Conservation (phyloP, 2,797 vertebrate species). For the Rhynchonycteris naso region DNA sequence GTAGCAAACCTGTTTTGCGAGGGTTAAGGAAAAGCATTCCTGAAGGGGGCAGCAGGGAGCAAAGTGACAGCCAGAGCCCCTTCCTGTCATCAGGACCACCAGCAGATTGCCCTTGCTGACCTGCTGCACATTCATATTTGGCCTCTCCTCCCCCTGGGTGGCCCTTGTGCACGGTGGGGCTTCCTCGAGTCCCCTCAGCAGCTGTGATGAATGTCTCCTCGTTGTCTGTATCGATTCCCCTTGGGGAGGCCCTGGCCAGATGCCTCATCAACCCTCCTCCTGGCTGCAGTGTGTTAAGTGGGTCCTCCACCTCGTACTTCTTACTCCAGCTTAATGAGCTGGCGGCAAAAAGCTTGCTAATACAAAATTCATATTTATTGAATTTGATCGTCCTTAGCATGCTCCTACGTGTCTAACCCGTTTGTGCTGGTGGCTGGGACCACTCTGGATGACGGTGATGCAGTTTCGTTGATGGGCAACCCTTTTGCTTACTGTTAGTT, state of each 20-base stretch:
- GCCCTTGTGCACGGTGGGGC: background rate
- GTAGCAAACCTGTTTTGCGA: background rate
- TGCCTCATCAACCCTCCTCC: slow-evolving; percentile 69
- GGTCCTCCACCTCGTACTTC: slow-evolving; percentile 46
- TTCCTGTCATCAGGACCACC: background rate
- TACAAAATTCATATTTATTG: slow-evolving; percentile 72
- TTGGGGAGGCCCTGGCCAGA: slow-evolving; percentile 21
- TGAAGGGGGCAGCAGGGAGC: background rate
- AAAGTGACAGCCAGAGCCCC: background rate
- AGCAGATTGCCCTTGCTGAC: background rate
- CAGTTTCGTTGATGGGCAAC: background rate
- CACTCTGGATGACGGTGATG: background rate
- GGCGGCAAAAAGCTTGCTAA: slow-evolving; percentile 24
- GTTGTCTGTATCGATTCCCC: slow-evolving; percentile 38
- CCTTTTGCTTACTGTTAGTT: background rate
- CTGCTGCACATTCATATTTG: background rate
- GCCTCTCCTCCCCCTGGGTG: accelerated
- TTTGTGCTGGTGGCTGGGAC: background rate
- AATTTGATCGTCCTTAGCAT: slow-evolving; percentile 49
- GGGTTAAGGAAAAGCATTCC: background rate
- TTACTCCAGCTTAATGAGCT: slow-evolving; percentile 66
- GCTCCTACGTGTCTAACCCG: slow-evolving; percentile 12
- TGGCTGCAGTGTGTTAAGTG: slow-evolving; percentile 48
- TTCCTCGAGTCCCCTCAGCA: background rate
- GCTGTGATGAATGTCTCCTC: slow-evolving; percentile 38